phyloP scores from a whole-genome alignment of 2,113 vertebrate genomes.

The Pygathrix nemaeus region DNA sequence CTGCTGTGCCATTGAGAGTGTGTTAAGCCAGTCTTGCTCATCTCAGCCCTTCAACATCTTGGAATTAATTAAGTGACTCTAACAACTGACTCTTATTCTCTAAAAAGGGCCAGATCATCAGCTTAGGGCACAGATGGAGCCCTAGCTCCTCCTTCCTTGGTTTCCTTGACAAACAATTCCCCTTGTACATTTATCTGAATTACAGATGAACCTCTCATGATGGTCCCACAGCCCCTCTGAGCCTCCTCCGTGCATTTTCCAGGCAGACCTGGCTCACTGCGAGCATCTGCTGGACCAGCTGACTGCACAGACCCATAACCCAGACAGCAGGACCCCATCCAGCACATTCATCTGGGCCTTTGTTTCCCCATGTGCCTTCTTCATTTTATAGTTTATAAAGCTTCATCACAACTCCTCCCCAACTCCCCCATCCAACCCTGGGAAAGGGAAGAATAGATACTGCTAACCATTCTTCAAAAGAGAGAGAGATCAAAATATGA shows the following conservation, averaged over 20 bases:
- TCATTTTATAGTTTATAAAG: background rate
- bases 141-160: slow-evolving; percentile 68
- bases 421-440: background rate
- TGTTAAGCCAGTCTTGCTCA: slow-evolving; percentile 61
- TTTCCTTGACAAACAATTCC: slow-evolving; percentile 80
- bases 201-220: slow-evolving; percentile 68
- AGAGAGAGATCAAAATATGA: background rate
- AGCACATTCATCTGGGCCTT: background rate
- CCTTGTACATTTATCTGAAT: slow-evolving; percentile 74
- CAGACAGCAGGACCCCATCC: background rate
- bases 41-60: slow-evolving; percentile 71
- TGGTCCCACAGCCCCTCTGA: slow-evolving; percentile 67
- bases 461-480: background rate
- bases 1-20: slow-evolving; percentile 52
- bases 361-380: background rate
- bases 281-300: background rate
- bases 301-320: background rate
- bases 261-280: background rate
- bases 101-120: slow-evolving; percentile 73
- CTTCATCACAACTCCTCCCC: background rate
- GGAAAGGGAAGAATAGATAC: background rate
- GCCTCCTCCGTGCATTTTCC: background rate
- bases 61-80: slow-evolving; percentile 78
- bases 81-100: slow-evolving; percentile 73
- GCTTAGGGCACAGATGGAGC: slow-evolving; percentile 77